Conservation (phyloP, 2,888 invertebrate species). For the Thymelicus acteon region DNA sequence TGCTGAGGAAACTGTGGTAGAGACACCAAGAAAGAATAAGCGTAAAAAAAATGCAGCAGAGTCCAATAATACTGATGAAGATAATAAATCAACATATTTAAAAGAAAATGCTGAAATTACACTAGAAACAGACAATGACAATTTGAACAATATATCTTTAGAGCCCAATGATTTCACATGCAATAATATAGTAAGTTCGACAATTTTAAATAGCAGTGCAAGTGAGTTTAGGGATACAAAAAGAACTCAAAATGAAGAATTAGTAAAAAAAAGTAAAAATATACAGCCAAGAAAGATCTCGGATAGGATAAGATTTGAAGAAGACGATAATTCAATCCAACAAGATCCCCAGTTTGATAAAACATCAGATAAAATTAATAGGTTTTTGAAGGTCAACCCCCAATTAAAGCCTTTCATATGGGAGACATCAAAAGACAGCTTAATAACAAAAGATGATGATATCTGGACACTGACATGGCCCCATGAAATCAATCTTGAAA, state of each 20-base stretch:
- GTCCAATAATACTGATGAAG: neutral
- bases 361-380: constrained; percentile 48
- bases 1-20: constrained; percentile 46
- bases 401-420: constrained; percentile 49
- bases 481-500: constrained; percentile 54
- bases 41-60: neutral
- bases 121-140: constrained; percentile 20
- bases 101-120: constrained; percentile 21
- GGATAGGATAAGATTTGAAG: constrained; percentile 66
- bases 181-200: constrained; percentile 30
- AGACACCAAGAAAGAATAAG: constrained; percentile 33
- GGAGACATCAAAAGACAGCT: constrained; percentile 40
- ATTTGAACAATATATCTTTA: constrained; percentile 8
- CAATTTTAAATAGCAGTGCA: constrained; percentile 24
- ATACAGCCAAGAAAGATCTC: constrained; percentile 50
- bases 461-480: constrained; percentile 68
- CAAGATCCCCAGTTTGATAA: constrained; percentile 16
- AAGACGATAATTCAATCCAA: constrained; percentile 50
- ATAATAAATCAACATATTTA: constrained; percentile 25
- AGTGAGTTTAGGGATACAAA: constrained; percentile 7
- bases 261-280: neutral
- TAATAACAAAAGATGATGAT: constrained; percentile 62
- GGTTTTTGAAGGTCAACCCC: constrained; percentile 54
- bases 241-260: constrained; percentile 8
- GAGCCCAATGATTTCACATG: constrained; percentile 28